Percentiles rank a stretch among this genome's conserved stretches.
Conservation (phyloP, 2,888 invertebrate genomes). For the Hetaerina titia region DNA sequence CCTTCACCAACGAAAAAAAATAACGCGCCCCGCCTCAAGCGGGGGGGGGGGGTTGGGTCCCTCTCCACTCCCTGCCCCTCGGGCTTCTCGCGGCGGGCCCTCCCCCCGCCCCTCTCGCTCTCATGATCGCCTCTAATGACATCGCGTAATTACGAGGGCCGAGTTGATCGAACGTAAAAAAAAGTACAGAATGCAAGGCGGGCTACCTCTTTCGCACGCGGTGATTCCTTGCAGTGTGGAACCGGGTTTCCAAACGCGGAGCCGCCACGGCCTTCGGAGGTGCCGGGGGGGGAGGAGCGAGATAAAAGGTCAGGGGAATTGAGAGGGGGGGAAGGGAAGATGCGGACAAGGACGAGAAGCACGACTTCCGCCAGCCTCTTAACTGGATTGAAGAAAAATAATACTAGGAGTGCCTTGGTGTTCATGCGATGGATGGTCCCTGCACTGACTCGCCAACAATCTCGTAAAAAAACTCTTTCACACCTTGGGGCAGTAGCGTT, state of each 20-base stretch:
- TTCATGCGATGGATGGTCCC: neutral
- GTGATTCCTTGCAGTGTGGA: neutral
- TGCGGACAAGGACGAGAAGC: neutral
- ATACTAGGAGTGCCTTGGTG: neutral
- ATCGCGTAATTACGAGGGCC: neutral
- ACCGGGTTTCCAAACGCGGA: neutral
- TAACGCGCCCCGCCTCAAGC: neutral
- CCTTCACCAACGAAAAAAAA: neutral
- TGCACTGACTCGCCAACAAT: neutral
- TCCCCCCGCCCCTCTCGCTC: neutral
- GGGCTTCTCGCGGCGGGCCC: neutral
- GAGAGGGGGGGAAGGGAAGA: neutral
- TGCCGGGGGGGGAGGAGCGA: neutral
- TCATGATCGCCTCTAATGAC: neutral
- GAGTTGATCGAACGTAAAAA: neutral
- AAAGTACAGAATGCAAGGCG: neutral
- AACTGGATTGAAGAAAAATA: neutral
- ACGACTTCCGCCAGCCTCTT: neutral
- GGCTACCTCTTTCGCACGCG: neutral
- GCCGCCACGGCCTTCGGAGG: neutral
- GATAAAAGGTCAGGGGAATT: constrained; percentile 12
- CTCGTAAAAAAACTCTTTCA: too few relatives aligned
- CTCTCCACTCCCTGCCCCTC: too few relatives aligned
- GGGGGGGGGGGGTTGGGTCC: neutral
- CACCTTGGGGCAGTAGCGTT: too few relatives aligned